These are phyloP conservation scores for Lacerta agilis DNA, from an alignment of 2,797 vertebrate genomes.

Conservation along the genomic window DNA sequence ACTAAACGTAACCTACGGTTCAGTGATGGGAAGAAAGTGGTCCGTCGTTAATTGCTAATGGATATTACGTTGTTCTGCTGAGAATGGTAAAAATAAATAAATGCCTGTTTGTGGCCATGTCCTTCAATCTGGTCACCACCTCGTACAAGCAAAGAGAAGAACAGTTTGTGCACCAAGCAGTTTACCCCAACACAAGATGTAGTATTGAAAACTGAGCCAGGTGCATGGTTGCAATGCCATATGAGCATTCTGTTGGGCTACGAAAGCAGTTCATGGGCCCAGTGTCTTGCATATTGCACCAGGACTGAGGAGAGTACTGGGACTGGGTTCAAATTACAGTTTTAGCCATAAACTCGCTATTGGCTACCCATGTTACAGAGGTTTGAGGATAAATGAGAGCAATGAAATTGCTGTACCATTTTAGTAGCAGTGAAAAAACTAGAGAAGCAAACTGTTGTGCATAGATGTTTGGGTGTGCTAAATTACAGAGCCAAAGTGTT, in stretches of 20 bases:
- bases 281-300: not conserved
- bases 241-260: not conserved
- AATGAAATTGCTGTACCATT: not conserved
- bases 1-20: not conserved
- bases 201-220: not conserved
- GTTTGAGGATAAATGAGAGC: not conserved
- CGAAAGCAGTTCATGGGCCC: not conserved
- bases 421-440: not conserved
- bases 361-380: no score
- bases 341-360: not conserved
- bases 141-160: not conserved
- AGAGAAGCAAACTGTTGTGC: not conserved
- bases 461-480: not conserved
- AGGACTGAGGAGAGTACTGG: not conserved
- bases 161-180: not conserved
- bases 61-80: not conserved
- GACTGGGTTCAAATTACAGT: not conserved
- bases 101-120: not conserved
- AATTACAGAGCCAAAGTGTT: not conserved
- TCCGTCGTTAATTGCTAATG: not conserved
- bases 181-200: not conserved
- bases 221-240: not conserved
- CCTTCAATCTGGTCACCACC: not conserved
- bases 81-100: not conserved
- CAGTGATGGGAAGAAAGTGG: not conserved